Conservation (phyloP, 2,113 vertebrate species). For the Ptilonorhynchus violaceus region DNA sequence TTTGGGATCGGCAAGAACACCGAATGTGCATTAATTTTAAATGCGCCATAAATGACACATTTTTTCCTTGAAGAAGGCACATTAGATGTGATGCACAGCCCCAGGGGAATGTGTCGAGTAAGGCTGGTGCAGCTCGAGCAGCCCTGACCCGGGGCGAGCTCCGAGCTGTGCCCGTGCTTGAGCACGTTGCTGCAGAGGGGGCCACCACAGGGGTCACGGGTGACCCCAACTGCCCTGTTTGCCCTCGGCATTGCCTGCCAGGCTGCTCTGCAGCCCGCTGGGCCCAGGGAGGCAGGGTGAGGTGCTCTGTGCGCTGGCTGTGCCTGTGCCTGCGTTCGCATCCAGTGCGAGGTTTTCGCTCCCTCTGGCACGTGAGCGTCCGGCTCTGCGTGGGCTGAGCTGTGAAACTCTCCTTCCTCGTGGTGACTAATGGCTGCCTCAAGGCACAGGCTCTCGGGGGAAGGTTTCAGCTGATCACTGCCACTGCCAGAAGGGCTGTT, state of each 20-base stretch:
- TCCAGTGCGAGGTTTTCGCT: fast-evolving
- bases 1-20: background rate
- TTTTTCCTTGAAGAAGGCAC: background rate
- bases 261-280: fast-evolving
- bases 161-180: fast-evolving
- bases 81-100: background rate
- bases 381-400: fast-evolving
- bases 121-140: background rate
- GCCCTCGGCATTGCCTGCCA: background rate
- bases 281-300: fast-evolving
- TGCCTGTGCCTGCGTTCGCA: fast-evolving
- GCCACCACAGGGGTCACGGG: fast-evolving
- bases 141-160: background rate
- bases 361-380: fast-evolving
- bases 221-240: background rate
- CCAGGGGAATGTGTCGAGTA: fast-evolving
- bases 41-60: background rate
- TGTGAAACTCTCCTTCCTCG: fast-evolving
- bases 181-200: fast-evolving
- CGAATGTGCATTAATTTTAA: background rate
- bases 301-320: background rate
- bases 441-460: background rate
- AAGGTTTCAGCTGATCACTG: background rate
- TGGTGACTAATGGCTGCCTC: background rate
- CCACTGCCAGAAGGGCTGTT: background rate